These are phyloP conservation scores for Hydrochoerus hydrochaeris DNA, from an alignment of 2,113 vertebrate genomes.

Conservation along the genomic window DNA sequence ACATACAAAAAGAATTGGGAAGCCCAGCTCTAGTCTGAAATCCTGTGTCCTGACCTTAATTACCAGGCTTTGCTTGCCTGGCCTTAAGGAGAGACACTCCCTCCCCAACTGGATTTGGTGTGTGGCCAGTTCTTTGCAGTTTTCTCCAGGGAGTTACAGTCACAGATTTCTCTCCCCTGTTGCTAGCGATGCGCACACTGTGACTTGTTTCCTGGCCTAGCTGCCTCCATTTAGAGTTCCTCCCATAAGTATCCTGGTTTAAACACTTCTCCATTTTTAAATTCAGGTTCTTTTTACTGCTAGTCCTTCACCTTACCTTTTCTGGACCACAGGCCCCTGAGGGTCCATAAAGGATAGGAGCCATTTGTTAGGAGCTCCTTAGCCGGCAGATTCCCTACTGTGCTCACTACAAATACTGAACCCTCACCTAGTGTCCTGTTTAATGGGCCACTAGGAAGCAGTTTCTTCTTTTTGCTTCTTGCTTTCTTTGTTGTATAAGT, in stretches of 20 bases:
- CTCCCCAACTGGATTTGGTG: background rate
- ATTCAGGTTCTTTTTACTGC: background rate
- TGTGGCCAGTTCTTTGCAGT: background rate
- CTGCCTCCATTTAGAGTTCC: background rate
- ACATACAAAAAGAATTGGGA: background rate
- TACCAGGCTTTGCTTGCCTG: background rate
- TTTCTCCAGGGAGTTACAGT: background rate
- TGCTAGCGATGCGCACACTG: background rate
- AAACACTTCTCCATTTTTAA: background rate
- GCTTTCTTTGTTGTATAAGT: background rate
- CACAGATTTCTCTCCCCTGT: no score
- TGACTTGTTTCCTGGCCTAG: background rate
- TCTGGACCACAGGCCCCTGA: background rate
- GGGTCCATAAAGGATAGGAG: background rate
- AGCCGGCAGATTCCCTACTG: background rate
- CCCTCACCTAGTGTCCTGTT: background rate
- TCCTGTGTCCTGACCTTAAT: background rate
- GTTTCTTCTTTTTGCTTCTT: slow-evolving; percentile 4
- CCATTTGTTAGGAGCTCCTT: background rate
- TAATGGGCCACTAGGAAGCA: background rate
- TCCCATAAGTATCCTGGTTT: background rate
- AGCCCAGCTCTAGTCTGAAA: background rate
- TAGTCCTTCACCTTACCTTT: background rate
- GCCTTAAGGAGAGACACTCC: background rate
- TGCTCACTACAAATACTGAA: background rate